Evolutionary conservation across 2,113 vertebrate genomes (phyloP), one percentile per base, ranked within the genome.

Genomic region (Esox niger): DNA sequence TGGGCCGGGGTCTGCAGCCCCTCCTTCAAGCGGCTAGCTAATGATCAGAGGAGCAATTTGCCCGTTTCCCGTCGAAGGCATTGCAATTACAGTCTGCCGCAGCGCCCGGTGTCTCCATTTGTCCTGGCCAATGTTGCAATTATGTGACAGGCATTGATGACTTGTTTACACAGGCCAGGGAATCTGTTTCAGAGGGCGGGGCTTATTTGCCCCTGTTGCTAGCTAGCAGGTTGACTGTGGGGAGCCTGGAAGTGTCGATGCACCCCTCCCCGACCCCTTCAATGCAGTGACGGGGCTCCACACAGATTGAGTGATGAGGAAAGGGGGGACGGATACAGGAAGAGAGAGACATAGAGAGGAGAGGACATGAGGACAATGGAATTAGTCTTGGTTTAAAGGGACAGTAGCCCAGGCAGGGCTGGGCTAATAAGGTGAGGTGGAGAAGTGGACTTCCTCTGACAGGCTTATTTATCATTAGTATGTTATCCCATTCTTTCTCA

Each of bases 21-120:
- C 84, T 27, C 77, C 78, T 83, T 79, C 71, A 75, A 64, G 75
- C 69, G 74, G 72, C 55, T 82, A 84, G 85, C 81, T 90, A 89
- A 90, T 87, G 88, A 89, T 84, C 82, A 90, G 82, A 83, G 71
- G 75, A 84, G 80, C 81, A 88, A 84, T 87, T 91, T 88, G 84
- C 85, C 85, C 84, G 76, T 84, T 89, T 90, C 86, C 86, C 63
- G 76, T 90, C 78, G 75, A 79, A 84, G 90, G 78, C n/a, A 86
- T 83, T 84, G 80, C 83, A 84, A 85, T 89, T 89, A 84, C 71
- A 79, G 77, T 82, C 74, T 29, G 78, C 78, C 64, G 80, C 82
- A 77, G 75, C 71, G 65, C 64, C 69, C 70, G 43, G 52, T 35
- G 57, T 81, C 78, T 74, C 78, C 74, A 79, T 87, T 72, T 85